Evolutionary conservation across 2,888 invertebrate species (phyloP).

Genomic region (Coleophora flavipennella): DNA sequence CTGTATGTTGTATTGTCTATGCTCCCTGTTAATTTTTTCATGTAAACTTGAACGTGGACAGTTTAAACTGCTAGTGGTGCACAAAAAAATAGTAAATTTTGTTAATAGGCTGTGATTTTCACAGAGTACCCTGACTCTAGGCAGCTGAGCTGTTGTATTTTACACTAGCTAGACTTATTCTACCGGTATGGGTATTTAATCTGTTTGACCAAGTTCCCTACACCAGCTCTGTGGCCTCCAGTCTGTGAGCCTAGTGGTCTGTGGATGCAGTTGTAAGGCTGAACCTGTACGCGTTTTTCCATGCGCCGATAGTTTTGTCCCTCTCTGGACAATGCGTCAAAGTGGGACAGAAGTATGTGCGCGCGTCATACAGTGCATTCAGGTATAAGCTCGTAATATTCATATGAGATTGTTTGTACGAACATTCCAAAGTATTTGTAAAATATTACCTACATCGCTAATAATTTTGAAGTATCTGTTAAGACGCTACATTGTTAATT

Average conservation of each 20-base stretch:
- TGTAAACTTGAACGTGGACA: conserved; percentile 13
- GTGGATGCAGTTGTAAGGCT: too few relatives aligned
- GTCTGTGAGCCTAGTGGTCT: too few relatives aligned
- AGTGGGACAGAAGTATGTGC: too few relatives aligned
- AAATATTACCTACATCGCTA: conserved; percentile 70
- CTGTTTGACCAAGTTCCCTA: conserved; percentile 5
- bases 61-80: conserved; percentile 37
- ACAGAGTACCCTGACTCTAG: conserved; percentile 17
- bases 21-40: conserved; percentile 11
- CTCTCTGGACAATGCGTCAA: too few relatives aligned
- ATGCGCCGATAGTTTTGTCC: too few relatives aligned
- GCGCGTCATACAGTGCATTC: too few relatives aligned
- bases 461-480: conserved; percentile 71
- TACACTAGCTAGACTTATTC: conserved; percentile 38
- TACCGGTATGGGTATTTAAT: conserved; percentile 13
- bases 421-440: conserved; percentile 73
- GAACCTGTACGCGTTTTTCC: too few relatives aligned
- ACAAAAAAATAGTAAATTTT: conserved; percentile 63
- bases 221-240: too few relatives aligned
- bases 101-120: conserved; percentile 39
- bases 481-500: conserved; percentile 73
- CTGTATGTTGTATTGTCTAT: conserved; percentile 1
- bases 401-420: conserved; percentile 66
- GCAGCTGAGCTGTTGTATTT: conserved; percentile 31
- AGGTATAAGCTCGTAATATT: conserved; percentile 22